phyloP scores from a whole-genome alignment of 1,140 invertebrate species.

The Drosophila sechellia region DNA sequence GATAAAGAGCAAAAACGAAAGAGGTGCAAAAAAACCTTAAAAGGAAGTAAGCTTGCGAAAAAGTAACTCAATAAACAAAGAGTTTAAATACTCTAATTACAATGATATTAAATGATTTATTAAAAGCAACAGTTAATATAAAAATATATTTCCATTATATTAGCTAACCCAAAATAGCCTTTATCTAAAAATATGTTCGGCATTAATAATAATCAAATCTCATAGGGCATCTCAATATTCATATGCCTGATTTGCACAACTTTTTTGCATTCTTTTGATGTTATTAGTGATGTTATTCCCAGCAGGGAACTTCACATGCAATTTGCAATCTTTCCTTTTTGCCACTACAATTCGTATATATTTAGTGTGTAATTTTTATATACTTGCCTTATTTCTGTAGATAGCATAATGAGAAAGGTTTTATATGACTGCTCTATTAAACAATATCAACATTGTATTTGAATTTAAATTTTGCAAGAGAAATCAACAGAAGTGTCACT shows the following conservation, averaged over 20 bases:
- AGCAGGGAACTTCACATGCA: slow-evolving; percentile 55
- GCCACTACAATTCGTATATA: slow-evolving; percentile 45
- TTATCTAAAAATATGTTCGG: background rate
- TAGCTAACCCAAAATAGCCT: too few species aligned
- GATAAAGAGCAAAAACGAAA: slow-evolving; percentile 23
- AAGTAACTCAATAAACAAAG: background rate
- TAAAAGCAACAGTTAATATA: too few species aligned
- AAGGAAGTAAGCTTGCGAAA: background rate
- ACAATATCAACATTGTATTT: slow-evolving; percentile 53
- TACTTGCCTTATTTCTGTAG: background rate
- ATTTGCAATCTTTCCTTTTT: slow-evolving; percentile 62
- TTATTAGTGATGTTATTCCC: slow-evolving; percentile 49
- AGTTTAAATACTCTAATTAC: too few species aligned
- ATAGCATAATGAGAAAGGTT: slow-evolving; percentile 47
- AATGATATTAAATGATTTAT: background rate
- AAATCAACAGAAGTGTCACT: slow-evolving; percentile 41
- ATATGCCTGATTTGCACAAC: background rate
- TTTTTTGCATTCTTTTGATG: slow-evolving; percentile 29
- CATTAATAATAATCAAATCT: background rate
- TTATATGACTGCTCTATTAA: slow-evolving; percentile 3
- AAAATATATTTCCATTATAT: too few species aligned
- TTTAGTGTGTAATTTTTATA: slow-evolving; percentile 49
- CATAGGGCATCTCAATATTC: slow-evolving; percentile 20
- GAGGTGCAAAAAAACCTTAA: slow-evolving; percentile 4
- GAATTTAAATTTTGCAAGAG: slow-evolving; percentile 40